Evolutionary conservation across 2,797 vertebrate genomes (phyloP).

Genomic region (Chromobotia macracanthus): DNA sequence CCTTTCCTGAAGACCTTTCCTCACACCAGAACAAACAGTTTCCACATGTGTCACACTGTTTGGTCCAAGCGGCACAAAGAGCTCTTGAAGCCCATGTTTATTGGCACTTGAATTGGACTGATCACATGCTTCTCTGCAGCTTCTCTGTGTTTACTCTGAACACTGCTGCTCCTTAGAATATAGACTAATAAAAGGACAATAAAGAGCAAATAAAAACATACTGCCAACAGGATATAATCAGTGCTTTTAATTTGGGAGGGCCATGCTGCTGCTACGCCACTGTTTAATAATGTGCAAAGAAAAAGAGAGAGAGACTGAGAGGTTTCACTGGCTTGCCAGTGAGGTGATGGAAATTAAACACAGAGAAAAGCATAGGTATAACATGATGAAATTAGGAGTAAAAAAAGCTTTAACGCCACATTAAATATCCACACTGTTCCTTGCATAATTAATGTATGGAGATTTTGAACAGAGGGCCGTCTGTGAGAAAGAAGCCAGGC

Average conservation of each 20-base stretch:
- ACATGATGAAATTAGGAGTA: slow-evolving; percentile 5
- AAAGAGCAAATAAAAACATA: slow-evolving; percentile 64
- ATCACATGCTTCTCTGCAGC: slow-evolving; percentile 15
- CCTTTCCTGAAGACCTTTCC: slow-evolving; percentile 14
- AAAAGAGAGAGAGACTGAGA: slow-evolving; percentile 45
- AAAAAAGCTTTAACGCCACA: slow-evolving; percentile 63
- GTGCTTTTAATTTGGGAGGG: slow-evolving; percentile 70
- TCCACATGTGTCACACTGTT: slow-evolving; percentile 18
- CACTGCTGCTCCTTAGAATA: slow-evolving; percentile 54
- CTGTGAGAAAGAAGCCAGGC: slow-evolving; percentile 69
- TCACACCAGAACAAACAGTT: slow-evolving; percentile 6
- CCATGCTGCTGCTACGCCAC: slow-evolving; percentile 61
- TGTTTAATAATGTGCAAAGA: slow-evolving; percentile 68
- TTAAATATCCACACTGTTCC: slow-evolving; percentile 73
- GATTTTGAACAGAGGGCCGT: slow-evolving; percentile 62
- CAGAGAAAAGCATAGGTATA: neutral
- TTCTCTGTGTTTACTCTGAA: slow-evolving; percentile 46
- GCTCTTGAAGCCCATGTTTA: slow-evolving; percentile 15
- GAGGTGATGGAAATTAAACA: slow-evolving; percentile 27
- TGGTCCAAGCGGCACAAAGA: slow-evolving; percentile 3
- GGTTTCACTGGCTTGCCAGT: slow-evolving; percentile 5
- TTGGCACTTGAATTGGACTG: neutral
- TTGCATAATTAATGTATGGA: slow-evolving; percentile 73
- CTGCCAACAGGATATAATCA: slow-evolving; percentile 64
- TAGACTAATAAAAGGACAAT: slow-evolving; percentile 63